A percentile compares a stretch with the other conserved stretches of the same genome.
Conservation (phyloP, 2,797 vertebrate species). For the Trachops cirrhosus region DNA sequence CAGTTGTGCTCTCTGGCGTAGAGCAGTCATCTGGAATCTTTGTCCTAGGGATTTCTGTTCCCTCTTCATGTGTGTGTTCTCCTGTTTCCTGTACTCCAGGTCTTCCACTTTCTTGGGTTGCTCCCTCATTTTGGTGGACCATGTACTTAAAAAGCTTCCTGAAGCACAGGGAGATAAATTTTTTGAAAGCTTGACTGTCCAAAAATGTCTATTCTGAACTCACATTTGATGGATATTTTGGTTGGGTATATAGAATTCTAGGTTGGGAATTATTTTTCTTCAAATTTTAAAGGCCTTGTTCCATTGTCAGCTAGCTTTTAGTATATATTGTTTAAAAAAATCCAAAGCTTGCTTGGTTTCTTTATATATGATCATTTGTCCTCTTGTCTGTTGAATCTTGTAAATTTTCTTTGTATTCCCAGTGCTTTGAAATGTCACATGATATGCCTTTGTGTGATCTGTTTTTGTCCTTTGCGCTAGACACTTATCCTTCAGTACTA, state of each 20-base stretch:
- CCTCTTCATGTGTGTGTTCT: not conserved
- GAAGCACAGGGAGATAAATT: not conserved
- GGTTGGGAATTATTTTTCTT: slow-evolving; percentile 34
- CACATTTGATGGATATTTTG: slow-evolving; percentile 15
- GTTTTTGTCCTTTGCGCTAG: slow-evolving; percentile 25
- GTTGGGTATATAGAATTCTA: slow-evolving; percentile 4
- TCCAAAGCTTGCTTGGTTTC: not conserved
- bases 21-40: not conserved
- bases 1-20: not conserved
- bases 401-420: slow-evolving; percentile 43
- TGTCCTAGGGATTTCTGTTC: not conserved
- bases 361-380: not conserved
- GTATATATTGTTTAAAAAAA: slow-evolving; percentile 26
- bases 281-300: slow-evolving; percentile 20
- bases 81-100: not conserved
- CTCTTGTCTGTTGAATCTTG: not conserved
- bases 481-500: not conserved
- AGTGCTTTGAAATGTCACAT: slow-evolving; percentile 43
- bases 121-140: slow-evolving; percentile 24
- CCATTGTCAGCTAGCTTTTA: not conserved
- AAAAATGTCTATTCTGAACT: slow-evolving; percentile 8
- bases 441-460: not conserved
- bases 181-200: slow-evolving; percentile 28
- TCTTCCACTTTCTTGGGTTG: not conserved
- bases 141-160: not conserved